phyloP scores from a whole-genome alignment of 1,140 invertebrate genomes.

The Cydia amplana region DNA sequence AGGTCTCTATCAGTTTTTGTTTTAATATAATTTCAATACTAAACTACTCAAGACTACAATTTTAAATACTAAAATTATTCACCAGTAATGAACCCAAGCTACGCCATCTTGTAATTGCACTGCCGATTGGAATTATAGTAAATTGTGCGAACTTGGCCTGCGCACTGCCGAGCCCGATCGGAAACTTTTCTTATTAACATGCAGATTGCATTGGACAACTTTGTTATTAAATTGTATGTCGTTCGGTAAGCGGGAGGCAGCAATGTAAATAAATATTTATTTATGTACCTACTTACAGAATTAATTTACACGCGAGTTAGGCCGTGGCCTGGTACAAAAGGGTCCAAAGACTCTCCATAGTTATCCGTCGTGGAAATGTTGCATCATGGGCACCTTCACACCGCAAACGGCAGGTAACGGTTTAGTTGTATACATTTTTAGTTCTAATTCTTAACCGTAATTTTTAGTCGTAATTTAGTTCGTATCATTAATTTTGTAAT shows the following conservation, averaged over 20 bases:
- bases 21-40: neutral
- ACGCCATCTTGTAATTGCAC: neutral
- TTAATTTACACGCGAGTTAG: no score
- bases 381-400: no score
- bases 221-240: slow-evolving; percentile 27
- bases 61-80: neutral
- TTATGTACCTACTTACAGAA: no score
- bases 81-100: neutral
- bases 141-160: slow-evolving; percentile 20
- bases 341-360: no score
- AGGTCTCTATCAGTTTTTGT: neutral
- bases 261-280: neutral
- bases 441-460: no score
- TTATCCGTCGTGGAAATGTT: no score
- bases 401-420: no score
- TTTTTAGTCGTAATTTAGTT: no score
- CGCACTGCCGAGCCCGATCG: slow-evolving; percentile 25
- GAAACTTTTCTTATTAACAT: slow-evolving; percentile 31
- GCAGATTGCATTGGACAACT: slow-evolving; percentile 19
- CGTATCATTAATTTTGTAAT: no score
- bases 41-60: neutral
- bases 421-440: no score
- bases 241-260: neutral
- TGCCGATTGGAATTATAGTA: neutral
- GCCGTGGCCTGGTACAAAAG: no score